These are phyloP conservation scores for Psephotus haematonotus DNA, from an alignment of 2,113 vertebrate species.

Conservation along the genomic window DNA sequence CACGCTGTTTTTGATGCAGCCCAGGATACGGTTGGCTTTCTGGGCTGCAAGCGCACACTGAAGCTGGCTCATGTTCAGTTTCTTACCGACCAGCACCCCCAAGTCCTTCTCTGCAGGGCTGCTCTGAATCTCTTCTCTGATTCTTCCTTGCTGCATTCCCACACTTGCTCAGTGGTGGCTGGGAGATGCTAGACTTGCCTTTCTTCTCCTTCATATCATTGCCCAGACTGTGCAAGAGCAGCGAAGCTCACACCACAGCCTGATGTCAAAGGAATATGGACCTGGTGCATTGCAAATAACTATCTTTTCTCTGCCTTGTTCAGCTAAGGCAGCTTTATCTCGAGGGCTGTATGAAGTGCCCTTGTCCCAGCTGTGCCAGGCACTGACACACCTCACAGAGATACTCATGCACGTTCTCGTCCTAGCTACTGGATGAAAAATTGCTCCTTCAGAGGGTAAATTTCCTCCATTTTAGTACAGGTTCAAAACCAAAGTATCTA, in stretches of 20 bases:
- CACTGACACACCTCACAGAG: background rate
- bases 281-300: background rate
- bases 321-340: background rate
- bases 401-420: background rate
- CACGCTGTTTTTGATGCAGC: too few relatives aligned
- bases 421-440: background rate
- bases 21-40: too few relatives aligned
- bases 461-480: background rate
- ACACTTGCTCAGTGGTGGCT: rapidly evolving
- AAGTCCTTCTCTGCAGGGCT: too few relatives aligned
- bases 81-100: too few relatives aligned
- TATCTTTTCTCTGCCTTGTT: background rate
- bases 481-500: background rate
- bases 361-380: background rate
- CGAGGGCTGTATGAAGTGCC: background rate
- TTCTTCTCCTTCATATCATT: rapidly evolving
- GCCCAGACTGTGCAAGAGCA: background rate
- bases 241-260: background rate
- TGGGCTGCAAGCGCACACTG: too few relatives aligned
- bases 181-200: background rate
- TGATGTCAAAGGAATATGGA: background rate
- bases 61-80: too few relatives aligned
- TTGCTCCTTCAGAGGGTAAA: background rate
- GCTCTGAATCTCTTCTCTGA: too few relatives aligned
- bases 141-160: background rate